Percentiles rank a stretch among this genome's conserved stretches.
Evolutionary conservation across 1,140 invertebrate genomes (phyloP).

Genomic region (Macrocentrus cingulum): DNA sequence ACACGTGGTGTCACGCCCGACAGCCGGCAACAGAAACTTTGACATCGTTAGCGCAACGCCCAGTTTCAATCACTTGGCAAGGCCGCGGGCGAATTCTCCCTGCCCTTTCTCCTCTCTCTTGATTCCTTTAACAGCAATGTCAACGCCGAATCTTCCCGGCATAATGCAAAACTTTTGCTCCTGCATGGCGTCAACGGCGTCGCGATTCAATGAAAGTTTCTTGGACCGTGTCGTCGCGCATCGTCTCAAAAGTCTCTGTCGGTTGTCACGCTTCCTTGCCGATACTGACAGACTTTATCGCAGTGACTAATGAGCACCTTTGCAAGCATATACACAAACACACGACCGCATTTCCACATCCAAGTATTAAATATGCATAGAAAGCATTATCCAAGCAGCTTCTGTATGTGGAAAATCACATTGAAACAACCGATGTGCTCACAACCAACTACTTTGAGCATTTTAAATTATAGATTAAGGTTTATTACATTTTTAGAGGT

Average conservation of each 20-base stretch:
- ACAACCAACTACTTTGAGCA: no score
- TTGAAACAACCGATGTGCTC: no score
- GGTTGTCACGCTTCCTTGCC: no score
- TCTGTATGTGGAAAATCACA: no score
- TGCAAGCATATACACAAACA: conserved; percentile 21
- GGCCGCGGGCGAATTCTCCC: neutral
- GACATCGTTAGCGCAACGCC: conserved; percentile 47
- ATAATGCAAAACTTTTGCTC: conserved; percentile 52
- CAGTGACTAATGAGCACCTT: conserved; percentile 55
- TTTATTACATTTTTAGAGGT: no score
- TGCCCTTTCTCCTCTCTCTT: neutral
- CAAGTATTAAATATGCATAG: no score
- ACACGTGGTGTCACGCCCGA: conserved; percentile 30
- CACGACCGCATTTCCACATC: no score
- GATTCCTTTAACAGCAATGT: neutral
- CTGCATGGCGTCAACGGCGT: conserved; percentile 20
- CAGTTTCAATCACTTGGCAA: conserved; percentile 37
- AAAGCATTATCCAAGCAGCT: no score
- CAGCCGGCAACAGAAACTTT: conserved; percentile 42
- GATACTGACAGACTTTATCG: conserved; percentile 41
- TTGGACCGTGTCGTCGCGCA: conserved; percentile 9
- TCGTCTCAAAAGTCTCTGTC: no score
- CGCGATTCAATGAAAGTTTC: conserved; percentile 22
- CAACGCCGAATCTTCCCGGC: conserved; percentile 44
- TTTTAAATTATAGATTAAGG: no score